phyloP scores from a whole-genome alignment of 2,888 invertebrate genomes.

The Epinotia demarniana region DNA sequence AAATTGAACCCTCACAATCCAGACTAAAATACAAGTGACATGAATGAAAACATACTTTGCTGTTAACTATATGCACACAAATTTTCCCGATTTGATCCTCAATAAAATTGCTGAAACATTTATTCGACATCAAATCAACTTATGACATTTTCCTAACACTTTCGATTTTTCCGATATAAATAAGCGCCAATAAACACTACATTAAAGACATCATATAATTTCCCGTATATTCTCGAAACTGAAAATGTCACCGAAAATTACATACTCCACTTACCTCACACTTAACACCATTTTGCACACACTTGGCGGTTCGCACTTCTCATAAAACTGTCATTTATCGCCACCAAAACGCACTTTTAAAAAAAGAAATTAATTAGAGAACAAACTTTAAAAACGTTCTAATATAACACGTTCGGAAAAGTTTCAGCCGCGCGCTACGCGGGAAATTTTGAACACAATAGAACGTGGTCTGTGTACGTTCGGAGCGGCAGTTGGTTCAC shows the following conservation, averaged over 20 bases:
- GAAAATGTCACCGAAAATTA: conserved; percentile 45
- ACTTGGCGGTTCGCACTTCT: conserved; percentile 54
- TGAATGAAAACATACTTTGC: too few species aligned
- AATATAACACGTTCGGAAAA: conserved; percentile 32
- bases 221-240: neutral
- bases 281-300: conserved; percentile 76
- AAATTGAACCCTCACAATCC: too few species aligned
- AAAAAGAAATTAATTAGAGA: conserved; percentile 19
- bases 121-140: neutral
- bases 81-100: too few species aligned
- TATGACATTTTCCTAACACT: too few species aligned
- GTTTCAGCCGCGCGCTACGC: conserved; percentile 20
- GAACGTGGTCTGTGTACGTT: conserved; percentile 56
- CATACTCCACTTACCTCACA: conserved; percentile 73
- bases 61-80: too few species aligned
- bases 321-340: conserved; percentile 54
- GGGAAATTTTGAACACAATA: conserved; percentile 18
- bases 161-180: neutral
- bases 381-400: conserved; percentile 22
- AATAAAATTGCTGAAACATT: too few species aligned
- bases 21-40: too few species aligned
- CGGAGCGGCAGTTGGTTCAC: conserved; percentile 61
- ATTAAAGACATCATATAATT: neutral
- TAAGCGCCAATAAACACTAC: neutral
- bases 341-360: conserved; percentile 51